Evolutionary conservation across 2,888 invertebrate genomes (phyloP), one percentile per base, ranked within the genome.

Genomic region (Helicoverpa assulta): DNA sequence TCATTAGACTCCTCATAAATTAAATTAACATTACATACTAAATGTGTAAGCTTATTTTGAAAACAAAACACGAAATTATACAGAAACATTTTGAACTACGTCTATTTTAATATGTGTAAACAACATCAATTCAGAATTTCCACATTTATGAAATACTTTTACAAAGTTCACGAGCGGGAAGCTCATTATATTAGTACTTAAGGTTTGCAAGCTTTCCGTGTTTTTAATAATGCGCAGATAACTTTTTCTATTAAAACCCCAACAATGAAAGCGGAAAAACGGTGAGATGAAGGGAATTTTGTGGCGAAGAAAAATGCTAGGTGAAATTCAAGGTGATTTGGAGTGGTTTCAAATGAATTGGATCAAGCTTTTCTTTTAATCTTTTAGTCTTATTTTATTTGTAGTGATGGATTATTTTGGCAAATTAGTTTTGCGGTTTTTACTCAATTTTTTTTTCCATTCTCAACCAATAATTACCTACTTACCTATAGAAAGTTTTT

Each of bases 201-300:
- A 26, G 53, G 26, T 26, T 53, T 26, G 40, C 21, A 16, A 16
- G 57, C 33, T 47, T 40, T 14, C 16, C 12, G 12, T 29, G 16
- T 16, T 62, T 61, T 70, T 62, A 71, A 70, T 71, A 61, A 71
- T 56, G 33, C 26, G 21, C 18, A n/a, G 16, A 47, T 62, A 70
- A 72, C 43, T 53, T 57, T 63, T 70, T 19, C 29, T 50, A 54
- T 69, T 69, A n/a, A 50, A 57, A 62, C 37, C 62, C 61, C 47
- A 37, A 62, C 26, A 62, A 57, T n/a, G 43, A 33, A n/a, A 29
- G 29, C 8, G 43, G 26, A 43, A 47, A 37, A 54, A 19, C 53
- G 26, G 4, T 14, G 55, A 8, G 33, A 14, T 10, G 0, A 43
- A 43, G 1, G 26, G 4, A 54, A 54, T 26, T n/a, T 10, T 12